Base-by-base conservation (phyloP, 2,797 vertebrate species). In the Uromys caudimaculatus region DNA sequence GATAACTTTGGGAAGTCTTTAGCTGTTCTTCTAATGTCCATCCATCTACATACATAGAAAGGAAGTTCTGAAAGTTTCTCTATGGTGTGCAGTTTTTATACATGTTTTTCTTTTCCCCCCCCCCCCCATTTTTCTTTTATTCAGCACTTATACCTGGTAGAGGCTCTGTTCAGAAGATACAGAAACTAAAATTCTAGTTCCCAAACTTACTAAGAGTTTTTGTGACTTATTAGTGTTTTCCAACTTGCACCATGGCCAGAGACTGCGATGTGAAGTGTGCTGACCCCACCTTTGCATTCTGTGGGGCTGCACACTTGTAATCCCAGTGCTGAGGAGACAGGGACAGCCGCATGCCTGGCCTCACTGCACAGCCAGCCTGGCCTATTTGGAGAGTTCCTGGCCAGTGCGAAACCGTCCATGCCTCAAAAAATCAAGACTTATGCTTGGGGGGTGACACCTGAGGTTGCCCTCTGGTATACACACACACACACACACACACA, bases 1-100 rank as follows among this genome's bases (percentile, higher is more conserved):
- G 52, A 54, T 86, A 85, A 73, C 83, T 95, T 75, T 41, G 84
- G 54, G 52, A 85, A 77, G 21, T 6, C n/a, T 83, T 62, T 92
- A 75, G 47, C n/a, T 47, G 85, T 58, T 78, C 75, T 85, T 67
- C 54, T 83, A 47, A 94, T n/a, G 38, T 60, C 24, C 44, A 4
- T 69, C 50, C 17, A 21, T 62, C 41, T 96, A 21, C 23, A 19
- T 41, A 38, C 9, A 44, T 1, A 89, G 24, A n/a, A 64, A 44
- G 32, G 38, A 78, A 71, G 50, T 17, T 94, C 85, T 88, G 19
- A 35, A 88, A 77, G 56, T 75, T 90, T 90, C 62, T 41, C 1
- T 58, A 13, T 29, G 76, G 62, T 29, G n/a, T 8, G 16, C 13
- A 64, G 3, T 64, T 82, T 54, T 38, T 76, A 62, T 16, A 58